Percentiles rank a stretch among this genome's conserved stretches.
phyloP scores from a whole-genome alignment of 2,888 invertebrate species.

The Euspilapteryx auroguttella region DNA sequence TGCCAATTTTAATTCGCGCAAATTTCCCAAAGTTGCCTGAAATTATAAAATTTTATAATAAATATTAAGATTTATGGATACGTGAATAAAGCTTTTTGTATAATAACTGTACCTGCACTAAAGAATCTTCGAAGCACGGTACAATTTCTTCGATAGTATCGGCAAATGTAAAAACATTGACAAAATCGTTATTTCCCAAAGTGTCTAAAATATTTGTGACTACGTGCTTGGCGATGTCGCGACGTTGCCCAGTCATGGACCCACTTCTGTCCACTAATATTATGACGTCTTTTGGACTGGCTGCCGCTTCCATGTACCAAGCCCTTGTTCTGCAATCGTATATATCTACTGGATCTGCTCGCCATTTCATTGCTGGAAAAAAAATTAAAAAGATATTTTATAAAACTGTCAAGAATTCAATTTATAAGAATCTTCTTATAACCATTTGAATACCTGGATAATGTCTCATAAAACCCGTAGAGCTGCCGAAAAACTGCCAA shows the following conservation, averaged over 20 bases:
- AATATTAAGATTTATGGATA: too few relatives aligned
- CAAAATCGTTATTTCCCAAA: constrained; percentile 96
- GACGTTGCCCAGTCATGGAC: constrained; percentile 85
- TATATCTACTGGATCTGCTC: constrained; percentile 81
- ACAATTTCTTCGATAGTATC: constrained; percentile 79
- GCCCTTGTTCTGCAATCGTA: constrained; percentile 93
- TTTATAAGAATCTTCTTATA: too few relatives aligned
- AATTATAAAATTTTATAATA: constrained; percentile 18
- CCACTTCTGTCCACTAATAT: constrained; percentile 88
- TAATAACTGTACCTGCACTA: constrained; percentile 96
- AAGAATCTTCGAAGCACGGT: constrained; percentile 83
- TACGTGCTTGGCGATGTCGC: constrained; percentile 88
- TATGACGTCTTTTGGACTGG: constrained; percentile 92
- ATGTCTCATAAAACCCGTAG: constrained; percentile 95
- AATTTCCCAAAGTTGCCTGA: constrained; percentile 83
- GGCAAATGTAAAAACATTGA: constrained; percentile 93
- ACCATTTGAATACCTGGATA: too few relatives aligned
- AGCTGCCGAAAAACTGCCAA: constrained; percentile 98
- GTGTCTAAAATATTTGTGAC: constrained; percentile 92
- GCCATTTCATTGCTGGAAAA: constrained; percentile 73
- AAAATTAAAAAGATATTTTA: constrained; percentile 3
- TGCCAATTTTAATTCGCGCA: constrained; percentile 78
- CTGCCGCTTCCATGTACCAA: constrained; percentile 98
- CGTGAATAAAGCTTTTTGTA: too few relatives aligned
- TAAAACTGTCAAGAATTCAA: background rate